Evolutionary conservation across 1,140 invertebrate genomes (phyloP).

Genomic region (Danaus plexippus): DNA sequence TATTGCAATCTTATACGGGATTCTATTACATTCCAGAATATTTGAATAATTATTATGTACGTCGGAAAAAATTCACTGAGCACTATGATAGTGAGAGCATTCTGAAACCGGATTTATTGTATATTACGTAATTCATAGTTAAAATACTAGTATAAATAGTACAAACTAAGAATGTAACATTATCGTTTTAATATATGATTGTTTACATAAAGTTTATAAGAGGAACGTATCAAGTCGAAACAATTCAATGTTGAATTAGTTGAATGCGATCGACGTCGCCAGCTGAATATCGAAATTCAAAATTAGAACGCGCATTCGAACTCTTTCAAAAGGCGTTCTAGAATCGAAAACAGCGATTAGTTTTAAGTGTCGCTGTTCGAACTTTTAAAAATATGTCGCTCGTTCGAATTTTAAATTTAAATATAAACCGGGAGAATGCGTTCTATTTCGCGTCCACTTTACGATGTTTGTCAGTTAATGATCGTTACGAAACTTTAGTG

Average conservation of each 20-base stretch:
- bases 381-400: slow-evolving; percentile 66
- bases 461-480: slow-evolving; percentile 65
- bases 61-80: too few species aligned
- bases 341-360: slow-evolving; percentile 67
- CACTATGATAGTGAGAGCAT: not conserved
- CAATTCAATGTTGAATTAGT: slow-evolving; percentile 6
- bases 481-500: slow-evolving; percentile 54
- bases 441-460: slow-evolving; percentile 59
- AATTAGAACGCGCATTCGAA: slow-evolving; percentile 61
- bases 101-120: slow-evolving; percentile 1
- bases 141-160: too few species aligned
- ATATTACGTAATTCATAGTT: too few species aligned
- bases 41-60: not conserved
- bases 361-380: slow-evolving; percentile 63
- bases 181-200: too few species aligned
- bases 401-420: slow-evolving; percentile 61
- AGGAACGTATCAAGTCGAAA: too few species aligned
- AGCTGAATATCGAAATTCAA: slow-evolving; percentile 57
- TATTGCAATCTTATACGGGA: slow-evolving; percentile 5
- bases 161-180: too few species aligned
- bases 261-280: slow-evolving; percentile 42
- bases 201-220: too few species aligned
- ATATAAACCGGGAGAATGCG: slow-evolving; percentile 62
- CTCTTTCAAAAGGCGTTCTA: slow-evolving; percentile 55
- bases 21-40: slow-evolving; percentile 8